These are phyloP conservation scores for Heliocidaris erythrogramma DNA, from an alignment of 35 echinoderm and acorn worm species.

Conservation along the genomic window DNA sequence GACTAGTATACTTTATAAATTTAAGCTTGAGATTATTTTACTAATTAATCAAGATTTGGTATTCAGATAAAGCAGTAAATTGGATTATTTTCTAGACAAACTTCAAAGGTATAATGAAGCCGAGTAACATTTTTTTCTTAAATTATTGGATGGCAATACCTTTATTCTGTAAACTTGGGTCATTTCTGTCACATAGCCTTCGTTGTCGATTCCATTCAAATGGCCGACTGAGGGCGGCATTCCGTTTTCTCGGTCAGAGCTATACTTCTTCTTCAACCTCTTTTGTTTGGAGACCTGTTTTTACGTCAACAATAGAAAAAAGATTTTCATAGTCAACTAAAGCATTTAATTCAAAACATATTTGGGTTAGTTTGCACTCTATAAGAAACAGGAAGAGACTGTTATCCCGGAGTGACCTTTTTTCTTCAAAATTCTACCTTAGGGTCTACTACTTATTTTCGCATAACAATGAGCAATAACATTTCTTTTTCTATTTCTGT, in stretches of 20 bases:
- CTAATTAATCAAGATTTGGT: no score
- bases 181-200: not conserved
- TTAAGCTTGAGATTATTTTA: no score
- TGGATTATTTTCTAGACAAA: not conserved
- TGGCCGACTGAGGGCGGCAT: not conserved
- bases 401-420: no score
- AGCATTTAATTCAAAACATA: not conserved
- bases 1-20: no score
- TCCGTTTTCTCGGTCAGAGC: not conserved
- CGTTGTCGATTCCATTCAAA: slow-evolving; percentile 33
- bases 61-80: no score
- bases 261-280: not conserved
- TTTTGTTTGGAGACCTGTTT: not conserved
- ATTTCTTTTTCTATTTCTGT: no score
- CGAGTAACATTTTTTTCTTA: not conserved
- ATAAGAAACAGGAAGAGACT: not conserved
- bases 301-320: not conserved
- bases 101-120: not conserved
- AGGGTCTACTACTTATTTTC: no score
- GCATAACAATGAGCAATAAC: no score
- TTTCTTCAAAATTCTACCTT: no score
- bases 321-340: not conserved
- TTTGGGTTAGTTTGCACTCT: not conserved
- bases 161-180: not conserved
- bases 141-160: not conserved